Evolutionary conservation across 2,797 vertebrate genomes (phyloP).

Genomic region (Liasis olivaceus): DNA sequence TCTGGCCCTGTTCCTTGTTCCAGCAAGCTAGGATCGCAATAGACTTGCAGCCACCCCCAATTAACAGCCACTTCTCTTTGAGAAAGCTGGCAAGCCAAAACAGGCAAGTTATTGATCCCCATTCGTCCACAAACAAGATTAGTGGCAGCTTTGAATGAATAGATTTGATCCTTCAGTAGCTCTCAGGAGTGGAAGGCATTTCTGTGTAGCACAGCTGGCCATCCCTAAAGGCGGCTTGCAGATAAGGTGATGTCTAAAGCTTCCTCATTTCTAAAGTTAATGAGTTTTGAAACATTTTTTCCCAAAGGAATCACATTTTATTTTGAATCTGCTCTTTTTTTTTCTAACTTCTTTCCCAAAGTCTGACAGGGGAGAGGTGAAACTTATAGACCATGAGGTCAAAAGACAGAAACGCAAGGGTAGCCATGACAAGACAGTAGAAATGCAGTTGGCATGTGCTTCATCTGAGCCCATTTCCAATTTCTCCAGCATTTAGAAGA

Average conservation of each 20-base stretch:
- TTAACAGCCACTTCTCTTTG: fast-evolving
- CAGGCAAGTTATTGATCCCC: not conserved
- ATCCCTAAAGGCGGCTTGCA: not conserved
- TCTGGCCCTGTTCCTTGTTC: not conserved
- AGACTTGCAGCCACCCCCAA: fast-evolving
- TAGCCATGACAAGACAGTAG: not conserved
- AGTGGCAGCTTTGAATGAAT: not conserved
- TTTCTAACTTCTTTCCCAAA: not conserved
- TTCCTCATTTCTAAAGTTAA: not conserved
- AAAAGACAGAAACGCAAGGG: not conserved
- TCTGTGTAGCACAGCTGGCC: fast-evolving
- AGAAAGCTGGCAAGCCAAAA: not conserved
- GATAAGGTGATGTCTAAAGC: not conserved
- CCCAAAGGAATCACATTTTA: not conserved
- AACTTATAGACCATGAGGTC: not conserved
- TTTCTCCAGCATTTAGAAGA: not conserved
- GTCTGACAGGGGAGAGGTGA: not conserved
- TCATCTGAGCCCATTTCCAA: not conserved
- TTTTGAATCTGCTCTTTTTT: not conserved
- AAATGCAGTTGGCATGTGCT: not conserved
- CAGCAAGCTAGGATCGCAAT: not conserved
- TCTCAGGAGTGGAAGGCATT: not conserved
- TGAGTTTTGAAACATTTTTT: not conserved
- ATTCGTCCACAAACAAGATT: not conserved
- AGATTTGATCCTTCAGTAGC: not conserved